These are phyloP conservation scores for Cygnus buccinator DNA, from an alignment of 2,113 vertebrate genomes.

Conservation along the genomic window DNA sequence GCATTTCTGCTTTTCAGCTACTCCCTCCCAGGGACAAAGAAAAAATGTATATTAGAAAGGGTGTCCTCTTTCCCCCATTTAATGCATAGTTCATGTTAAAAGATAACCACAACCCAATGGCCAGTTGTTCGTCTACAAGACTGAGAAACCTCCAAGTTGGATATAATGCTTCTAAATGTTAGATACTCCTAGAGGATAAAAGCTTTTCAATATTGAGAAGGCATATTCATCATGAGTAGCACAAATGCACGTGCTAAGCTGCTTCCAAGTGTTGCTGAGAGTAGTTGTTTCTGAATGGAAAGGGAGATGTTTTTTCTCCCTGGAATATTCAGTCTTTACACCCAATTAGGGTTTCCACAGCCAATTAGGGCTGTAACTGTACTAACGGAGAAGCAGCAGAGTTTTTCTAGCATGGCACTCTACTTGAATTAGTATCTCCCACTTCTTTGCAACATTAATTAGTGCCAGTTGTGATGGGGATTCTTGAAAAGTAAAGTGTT, in stretches of 20 bases:
- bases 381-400: neutral
- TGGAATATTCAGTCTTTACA: neutral
- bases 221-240: neutral
- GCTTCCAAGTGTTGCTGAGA: neutral
- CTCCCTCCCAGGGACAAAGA: neutral
- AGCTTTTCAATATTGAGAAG: neutral
- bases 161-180: neutral
- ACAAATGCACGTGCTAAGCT: neutral
- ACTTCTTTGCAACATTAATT: conserved; percentile 16
- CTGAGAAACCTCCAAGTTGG: neutral
- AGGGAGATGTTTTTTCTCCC: neutral
- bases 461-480: neutral
- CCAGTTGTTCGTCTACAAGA: neutral
- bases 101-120: fast-evolving
- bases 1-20: neutral
- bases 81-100: neutral
- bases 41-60: neutral
- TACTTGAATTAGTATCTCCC: conserved; percentile 5
- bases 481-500: neutral
- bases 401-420: neutral
- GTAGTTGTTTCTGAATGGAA: neutral
- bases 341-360: neutral
- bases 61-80: neutral
- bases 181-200: neutral
- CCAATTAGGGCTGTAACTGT: neutral